Evolutionary conservation across 2,888 invertebrate species (phyloP), one percentile per base, ranked within the genome.

Genomic region (Polia nebulosa): DNA sequence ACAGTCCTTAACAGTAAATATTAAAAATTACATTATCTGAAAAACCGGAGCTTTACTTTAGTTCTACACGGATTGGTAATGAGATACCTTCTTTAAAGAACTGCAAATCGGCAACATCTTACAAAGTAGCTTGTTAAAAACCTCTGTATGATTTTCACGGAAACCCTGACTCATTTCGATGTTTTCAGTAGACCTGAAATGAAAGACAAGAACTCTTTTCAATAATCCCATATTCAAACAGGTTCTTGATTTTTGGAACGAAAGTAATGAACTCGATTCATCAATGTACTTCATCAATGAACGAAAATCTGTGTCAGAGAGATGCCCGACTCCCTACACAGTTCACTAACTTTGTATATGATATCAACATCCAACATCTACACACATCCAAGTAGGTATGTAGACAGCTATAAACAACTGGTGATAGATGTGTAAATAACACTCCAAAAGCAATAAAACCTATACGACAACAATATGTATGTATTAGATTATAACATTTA

Each of bases 401-500:
- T 13, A 65, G 36, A 53, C 36, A 56, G 17, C 45, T 52, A 76
- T 63, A 56, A 63, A 76, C 32, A 51, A 59, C 45, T 51, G 8
- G 63, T 55, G 55, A 75, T 59, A 58, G 22, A 76, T 64, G 34
- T 60, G 53, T 70, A 58, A 74, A 69, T 74, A 76, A 36, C 59
- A 47, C 58, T 71, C 41, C 29, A 47, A 56, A 45, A 59, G 58
- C 64, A 56, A 76, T 71, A 75, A 70, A 76, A 76, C 25, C 55
- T 56, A 56, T 56, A 70, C 34, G 25, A 76, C 47, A 41, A 69
- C 29, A 25, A 76, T 20, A n/a, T 20, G 32, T 39, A 51, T 20
- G 55, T 58, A 63, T 75, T 78, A 63, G 47, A 76, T 72, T 78
- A 78, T 78, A 59, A 63, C 59, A 41, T 27, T n/a, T n/a, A n/a